phyloP scores from a whole-genome alignment of 1,140 invertebrate genomes.

The Frieseomelitta varia region DNA sequence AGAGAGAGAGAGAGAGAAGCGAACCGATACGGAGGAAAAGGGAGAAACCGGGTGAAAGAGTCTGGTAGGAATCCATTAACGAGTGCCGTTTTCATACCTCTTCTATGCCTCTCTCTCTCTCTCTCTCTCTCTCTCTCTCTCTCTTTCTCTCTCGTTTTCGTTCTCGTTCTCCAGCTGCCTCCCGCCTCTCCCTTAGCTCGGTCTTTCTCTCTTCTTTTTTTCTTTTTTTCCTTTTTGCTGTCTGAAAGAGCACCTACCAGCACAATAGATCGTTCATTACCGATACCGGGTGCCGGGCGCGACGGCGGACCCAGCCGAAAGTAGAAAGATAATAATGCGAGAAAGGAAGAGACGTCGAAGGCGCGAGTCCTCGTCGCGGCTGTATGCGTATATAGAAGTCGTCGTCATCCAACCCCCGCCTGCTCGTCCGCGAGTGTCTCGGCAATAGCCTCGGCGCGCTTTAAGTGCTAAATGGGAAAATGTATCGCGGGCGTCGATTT shows the following conservation, averaged over 20 bases:
- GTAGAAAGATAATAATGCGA: slow-evolving; percentile 67
- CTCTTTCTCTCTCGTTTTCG: slow-evolving; percentile 9
- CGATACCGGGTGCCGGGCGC: slow-evolving; percentile 58
- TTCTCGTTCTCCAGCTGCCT: slow-evolving; percentile 17
- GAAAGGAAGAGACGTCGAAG: slow-evolving; percentile 39
- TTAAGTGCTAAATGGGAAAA: slow-evolving; percentile 38
- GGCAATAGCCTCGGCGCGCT: background rate
- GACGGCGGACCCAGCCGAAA: slow-evolving; percentile 45
- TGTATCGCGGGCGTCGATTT: slow-evolving; percentile 24
- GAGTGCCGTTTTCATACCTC: slow-evolving; percentile 73
- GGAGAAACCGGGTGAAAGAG: slow-evolving; percentile 49
- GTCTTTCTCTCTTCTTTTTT: too few relatives aligned
- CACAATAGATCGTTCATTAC: slow-evolving; percentile 75
- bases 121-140: background rate
- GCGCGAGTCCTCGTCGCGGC: slow-evolving; percentile 9
- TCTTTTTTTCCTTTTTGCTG: slow-evolving; percentile 23
- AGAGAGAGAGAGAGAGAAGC: background rate
- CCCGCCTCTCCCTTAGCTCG: slow-evolving; percentile 15
- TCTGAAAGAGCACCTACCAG: slow-evolving; percentile 61
- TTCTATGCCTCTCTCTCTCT: slow-evolving; percentile 29
- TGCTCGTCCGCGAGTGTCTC: background rate
- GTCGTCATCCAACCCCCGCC: too few relatives aligned
- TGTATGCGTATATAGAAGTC: background rate
- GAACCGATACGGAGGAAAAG: slow-evolving; percentile 39
- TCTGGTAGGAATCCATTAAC: slow-evolving; percentile 73